A percentile compares a stretch with the other conserved stretches of the same genome.
phyloP scores from a whole-genome alignment of 2,888 invertebrate species.

The Mythimna impura region DNA sequence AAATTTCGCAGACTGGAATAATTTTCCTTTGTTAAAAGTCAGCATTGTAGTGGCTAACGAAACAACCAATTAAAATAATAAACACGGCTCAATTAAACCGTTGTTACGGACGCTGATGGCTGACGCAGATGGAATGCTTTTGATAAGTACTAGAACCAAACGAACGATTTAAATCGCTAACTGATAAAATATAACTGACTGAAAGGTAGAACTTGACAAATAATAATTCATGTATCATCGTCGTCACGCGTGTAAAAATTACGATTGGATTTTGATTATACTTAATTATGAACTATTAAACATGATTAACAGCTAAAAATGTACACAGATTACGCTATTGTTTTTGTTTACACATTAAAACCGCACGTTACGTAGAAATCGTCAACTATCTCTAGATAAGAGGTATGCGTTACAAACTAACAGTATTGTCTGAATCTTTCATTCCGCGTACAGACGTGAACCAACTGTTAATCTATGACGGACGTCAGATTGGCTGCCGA shows the following conservation, averaged over 20 bases:
- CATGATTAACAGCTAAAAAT: slow-evolving; percentile 23
- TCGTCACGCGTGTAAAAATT: slow-evolving; percentile 3
- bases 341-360: slow-evolving; percentile 23
- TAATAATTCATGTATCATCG: slow-evolving; percentile 1
- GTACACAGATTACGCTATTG: not conserved
- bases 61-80: slow-evolving; percentile 69
- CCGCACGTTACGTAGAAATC: not conserved
- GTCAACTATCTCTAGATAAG: slow-evolving; percentile 13
- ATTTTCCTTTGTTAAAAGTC: slow-evolving; percentile 50
- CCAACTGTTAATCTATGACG: slow-evolving; percentile 18
- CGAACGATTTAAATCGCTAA: slow-evolving; percentile 13
- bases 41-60: slow-evolving; percentile 56
- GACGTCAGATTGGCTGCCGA: slow-evolving; percentile 26
- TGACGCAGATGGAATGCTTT: slow-evolving; percentile 60
- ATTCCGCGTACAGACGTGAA: slow-evolving; percentile 26
- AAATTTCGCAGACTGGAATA: slow-evolving; percentile 28
- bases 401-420: slow-evolving; percentile 4
- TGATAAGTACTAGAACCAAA: slow-evolving; percentile 50
- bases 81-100: slow-evolving; percentile 59
- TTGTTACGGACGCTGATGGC: slow-evolving; percentile 45
- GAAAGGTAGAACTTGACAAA: slow-evolving; percentile 4
- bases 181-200: slow-evolving; percentile 7
- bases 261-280: slow-evolving; percentile 5
- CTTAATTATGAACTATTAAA: slow-evolving; percentile 25
- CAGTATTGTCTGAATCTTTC: slow-evolving; percentile 10